These are phyloP conservation scores for Calephelis perditalis DNA, from an alignment of 2,888 invertebrate species.

Conservation along the genomic window DNA sequence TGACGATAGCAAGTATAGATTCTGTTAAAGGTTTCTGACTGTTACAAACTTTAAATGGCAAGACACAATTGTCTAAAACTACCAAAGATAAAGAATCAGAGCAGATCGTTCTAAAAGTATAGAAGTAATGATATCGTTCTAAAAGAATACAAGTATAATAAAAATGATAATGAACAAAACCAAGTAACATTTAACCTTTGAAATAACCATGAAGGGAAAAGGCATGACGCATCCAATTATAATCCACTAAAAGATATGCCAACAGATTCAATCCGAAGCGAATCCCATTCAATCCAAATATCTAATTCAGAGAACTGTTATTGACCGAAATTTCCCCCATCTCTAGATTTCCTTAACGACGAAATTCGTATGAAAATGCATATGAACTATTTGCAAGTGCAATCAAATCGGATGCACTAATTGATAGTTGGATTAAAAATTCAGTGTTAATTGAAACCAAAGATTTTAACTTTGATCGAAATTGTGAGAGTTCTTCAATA, in stretches of 20 bases:
- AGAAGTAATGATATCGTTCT: too few relatives aligned
- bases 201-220: neutral
- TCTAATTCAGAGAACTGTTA: conserved; percentile 19
- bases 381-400: conserved; percentile 32
- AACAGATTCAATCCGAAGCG: neutral
- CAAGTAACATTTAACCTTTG: neutral
- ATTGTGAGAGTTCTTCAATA: conserved; percentile 6
- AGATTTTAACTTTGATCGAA: conserved; percentile 12
- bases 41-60: too few relatives aligned
- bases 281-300: conserved; percentile 16
- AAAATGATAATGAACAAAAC: too few relatives aligned
- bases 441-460: conserved; percentile 20
- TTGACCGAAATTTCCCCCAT: conserved; percentile 20
- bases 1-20: too few relatives aligned
- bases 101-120: too few relatives aligned
- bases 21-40: too few relatives aligned
- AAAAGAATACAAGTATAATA: too few relatives aligned
- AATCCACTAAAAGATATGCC: conserved; percentile 7
- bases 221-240: neutral
- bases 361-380: conserved; percentile 35
- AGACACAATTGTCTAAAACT: too few relatives aligned
- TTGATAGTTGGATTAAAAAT: conserved; percentile 38
- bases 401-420: conserved; percentile 37
- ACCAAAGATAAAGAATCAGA: too few relatives aligned
- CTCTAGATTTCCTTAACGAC: conserved; percentile 25